Base-by-base conservation (phyloP, 2,888 invertebrate genomes). In the Rhagium mordax region DNA sequence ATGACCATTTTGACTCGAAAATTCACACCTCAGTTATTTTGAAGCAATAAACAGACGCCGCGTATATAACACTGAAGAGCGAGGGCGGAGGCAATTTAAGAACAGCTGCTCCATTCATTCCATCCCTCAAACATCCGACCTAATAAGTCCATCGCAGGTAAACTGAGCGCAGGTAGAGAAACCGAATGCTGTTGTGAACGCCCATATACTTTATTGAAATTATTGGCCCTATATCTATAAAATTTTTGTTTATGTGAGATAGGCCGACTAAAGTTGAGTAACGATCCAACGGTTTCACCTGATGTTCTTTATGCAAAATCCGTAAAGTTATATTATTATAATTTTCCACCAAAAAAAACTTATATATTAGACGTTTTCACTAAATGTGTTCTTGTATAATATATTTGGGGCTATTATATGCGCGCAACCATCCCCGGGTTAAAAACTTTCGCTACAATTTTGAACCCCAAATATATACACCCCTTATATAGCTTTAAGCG, bases 111-210 rank as follows among this genome's bases (percentile, higher is more conserved):
- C 41, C 41, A n/a, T 41, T n/a, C n/a, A 41, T 16, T 18, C 6
- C 59, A 68, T 70, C 68, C 68, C 68, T 59, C 55, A 69, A 69
- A 60, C 69, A 69, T 69, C 60, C 60, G 60, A 69, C 69, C 60
- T 33, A 69, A 69, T 47, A 68, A 3, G 5, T 8, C 16, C 2
- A 7, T 29, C 5, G 59, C 59, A 59, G 59, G 59, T 59, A 59
- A 59, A 41, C 18, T 27, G 13, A 18, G 7, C 29, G 33, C 47
- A 69, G 69, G 69, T 69, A 69, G 29, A n/a, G 49, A 29, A 66
- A 24, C 16, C 20, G 3, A 8, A 33, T 10, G 13, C 10, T n/a
- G n/a, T n/a, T n/a, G n/a, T n/a, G 27, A 4, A 33, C 13, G 13
- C 10, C 33, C 13, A 29, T 29, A 33, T 33, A 33, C 1, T 13